A percentile compares a stretch with the other conserved stretches of the same genome.
Evolutionary conservation across 2,888 invertebrate genomes (phyloP).

Genomic region (Nesidiocoris tenuis): DNA sequence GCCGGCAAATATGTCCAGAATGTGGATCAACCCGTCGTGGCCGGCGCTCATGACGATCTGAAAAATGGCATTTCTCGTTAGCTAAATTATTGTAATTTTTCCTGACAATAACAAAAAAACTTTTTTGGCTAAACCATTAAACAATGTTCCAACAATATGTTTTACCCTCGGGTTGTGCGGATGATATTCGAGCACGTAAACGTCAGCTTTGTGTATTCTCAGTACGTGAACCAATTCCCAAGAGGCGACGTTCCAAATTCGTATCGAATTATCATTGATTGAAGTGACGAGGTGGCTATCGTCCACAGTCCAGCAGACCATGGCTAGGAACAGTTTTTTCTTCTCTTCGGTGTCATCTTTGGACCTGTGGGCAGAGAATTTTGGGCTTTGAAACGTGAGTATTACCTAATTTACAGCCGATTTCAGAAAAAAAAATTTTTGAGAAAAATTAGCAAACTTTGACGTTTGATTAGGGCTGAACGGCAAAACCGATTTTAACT

Average conservation of each 20-base stretch:
- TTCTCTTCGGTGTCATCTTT: slow-evolving; percentile 47
- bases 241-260: slow-evolving; percentile 76
- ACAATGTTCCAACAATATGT: too few species aligned
- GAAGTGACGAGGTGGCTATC: slow-evolving; percentile 88
- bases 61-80: too few species aligned
- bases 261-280: slow-evolving; percentile 78
- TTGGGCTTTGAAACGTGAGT: slow-evolving; percentile 8
- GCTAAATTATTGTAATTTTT: too few species aligned
- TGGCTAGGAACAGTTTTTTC: slow-evolving; percentile 76
- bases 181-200: slow-evolving; percentile 91
- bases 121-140: too few species aligned
- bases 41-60: slow-evolving; percentile 87
- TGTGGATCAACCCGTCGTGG: slow-evolving; percentile 88
- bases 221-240: slow-evolving; percentile 67
- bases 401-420: background rate
- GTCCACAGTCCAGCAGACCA: slow-evolving; percentile 93
- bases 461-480: too few species aligned
- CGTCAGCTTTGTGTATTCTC: slow-evolving; percentile 85
- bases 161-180: slow-evolving; percentile 69
- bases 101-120: too few species aligned
- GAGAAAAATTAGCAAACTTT: background rate
- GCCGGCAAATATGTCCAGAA: slow-evolving; percentile 76
- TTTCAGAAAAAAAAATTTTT: background rate
- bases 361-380: slow-evolving; percentile 43
- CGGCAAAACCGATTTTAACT: background rate